Conservation (phyloP, 1,140 invertebrate species). For the Argopecten irradians region DNA sequence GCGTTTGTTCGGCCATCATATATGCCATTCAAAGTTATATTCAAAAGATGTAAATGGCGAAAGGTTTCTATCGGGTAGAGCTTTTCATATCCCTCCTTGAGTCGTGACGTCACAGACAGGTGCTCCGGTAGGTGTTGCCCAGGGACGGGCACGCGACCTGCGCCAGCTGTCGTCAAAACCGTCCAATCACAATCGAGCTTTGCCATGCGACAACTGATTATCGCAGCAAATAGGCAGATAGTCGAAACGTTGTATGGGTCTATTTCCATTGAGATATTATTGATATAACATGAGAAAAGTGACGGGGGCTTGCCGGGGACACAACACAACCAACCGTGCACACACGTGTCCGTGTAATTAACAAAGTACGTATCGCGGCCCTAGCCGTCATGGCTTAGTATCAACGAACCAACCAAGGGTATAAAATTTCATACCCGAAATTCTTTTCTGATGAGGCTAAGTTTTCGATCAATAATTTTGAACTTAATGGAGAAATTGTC, state of each 20-base stretch:
- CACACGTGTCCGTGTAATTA: background rate
- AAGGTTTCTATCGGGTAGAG: background rate
- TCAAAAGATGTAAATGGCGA: conserved; percentile 11
- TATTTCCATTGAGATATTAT: conserved; percentile 49
- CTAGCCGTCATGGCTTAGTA: background rate
- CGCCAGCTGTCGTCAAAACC: conserved; percentile 52
- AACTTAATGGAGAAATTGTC: background rate
- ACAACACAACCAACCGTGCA: background rate
- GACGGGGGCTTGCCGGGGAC: background rate
- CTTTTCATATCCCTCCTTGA: conserved; percentile 19
- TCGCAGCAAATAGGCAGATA: conserved; percentile 8
- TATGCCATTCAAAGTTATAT: conserved; percentile 35
- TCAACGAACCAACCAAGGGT: background rate
- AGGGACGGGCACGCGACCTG: conserved; percentile 57
- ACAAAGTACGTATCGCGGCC: background rate
- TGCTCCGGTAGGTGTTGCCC: conserved; percentile 52
- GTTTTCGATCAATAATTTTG: conserved; percentile 8
- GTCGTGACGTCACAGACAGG: conserved; percentile 62
- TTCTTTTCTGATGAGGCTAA: conserved; percentile 10
- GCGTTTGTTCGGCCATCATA: conserved; percentile 27
- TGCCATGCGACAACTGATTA: conserved; percentile 28
- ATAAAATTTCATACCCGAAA: conserved; percentile 22
- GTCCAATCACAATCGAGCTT: conserved; percentile 52
- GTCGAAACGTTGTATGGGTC: conserved; percentile 36
- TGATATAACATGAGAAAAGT: conserved; percentile 34